phyloP scores from a whole-genome alignment of 2,888 invertebrate species.

The Cephus sareptanus region DNA sequence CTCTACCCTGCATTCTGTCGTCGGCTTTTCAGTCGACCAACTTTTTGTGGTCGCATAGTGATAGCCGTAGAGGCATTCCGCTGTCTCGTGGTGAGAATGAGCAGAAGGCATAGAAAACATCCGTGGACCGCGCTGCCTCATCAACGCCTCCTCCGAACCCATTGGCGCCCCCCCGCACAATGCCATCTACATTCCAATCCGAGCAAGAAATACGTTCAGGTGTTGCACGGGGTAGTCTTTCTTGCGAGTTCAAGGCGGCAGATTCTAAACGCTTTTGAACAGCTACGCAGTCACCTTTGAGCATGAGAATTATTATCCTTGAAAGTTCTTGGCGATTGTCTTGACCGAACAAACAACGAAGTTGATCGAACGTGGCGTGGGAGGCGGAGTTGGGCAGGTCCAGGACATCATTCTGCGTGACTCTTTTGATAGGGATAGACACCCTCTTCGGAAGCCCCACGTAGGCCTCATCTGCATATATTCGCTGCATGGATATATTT shows the following conservation, averaged over 20 bases:
- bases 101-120: conserved; percentile 55
- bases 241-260: neutral
- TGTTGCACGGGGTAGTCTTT: neutral
- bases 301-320: neutral
- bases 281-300: neutral
- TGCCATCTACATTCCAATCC: conserved; percentile 62
- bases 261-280: neutral
- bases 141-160: conserved; percentile 60
- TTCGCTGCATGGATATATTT: neutral
- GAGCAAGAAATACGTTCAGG: conserved; percentile 35
- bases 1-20: conserved; percentile 11
- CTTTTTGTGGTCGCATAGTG: conserved; percentile 55
- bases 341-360: neutral
- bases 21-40: conserved; percentile 23
- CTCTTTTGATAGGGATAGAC: neutral
- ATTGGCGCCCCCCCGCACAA: conserved; percentile 61
- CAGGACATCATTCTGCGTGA: neutral
- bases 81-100: conserved; percentile 26
- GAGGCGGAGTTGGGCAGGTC: neutral
- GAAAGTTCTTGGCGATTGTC: neutral
- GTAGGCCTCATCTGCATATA: neutral
- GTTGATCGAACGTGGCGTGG: neutral
- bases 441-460: neutral
- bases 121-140: conserved; percentile 55
- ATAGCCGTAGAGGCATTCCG: conserved; percentile 38